Evolutionary conservation across 2,888 invertebrate genomes (phyloP), one percentile per base, ranked within the genome.

Genomic region (Neoaliturus tenellus): DNA sequence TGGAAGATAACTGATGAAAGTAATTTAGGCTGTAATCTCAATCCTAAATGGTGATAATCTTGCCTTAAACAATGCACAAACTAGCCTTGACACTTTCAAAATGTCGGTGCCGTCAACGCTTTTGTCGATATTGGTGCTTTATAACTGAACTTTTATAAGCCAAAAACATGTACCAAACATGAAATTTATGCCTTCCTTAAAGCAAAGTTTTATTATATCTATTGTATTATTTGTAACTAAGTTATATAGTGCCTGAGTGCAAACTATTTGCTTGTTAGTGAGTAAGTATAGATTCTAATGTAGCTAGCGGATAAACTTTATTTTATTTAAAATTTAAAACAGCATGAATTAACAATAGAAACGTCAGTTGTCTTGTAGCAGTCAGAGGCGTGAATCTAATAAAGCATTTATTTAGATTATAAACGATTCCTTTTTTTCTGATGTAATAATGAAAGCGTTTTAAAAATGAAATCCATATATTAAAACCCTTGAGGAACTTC

Each of bases 91-190:
- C 23, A 14, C 5, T 12, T 5, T 10, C 23, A 6, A 51, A 2
- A 20, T 31, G 62, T 28, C 14, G 62, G 62, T 62, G 62, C 62
- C 31, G 14, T 55, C 25, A 14, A 62, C 14, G 62, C 62, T 62
- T 55, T 23, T 62, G 31, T 62, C 51, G 2, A 62, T 62, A 62
- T 62, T 28, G 62, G 62, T 62, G 62, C 62, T 62, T 62, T 62
- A 31, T 28, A 62, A 55, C 48, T 20, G 10, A 44, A 44, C 44
- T 55, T 31, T 62, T 28, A 62, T 31, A 28, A 62, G 62, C 62
- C 39, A 69, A 69, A 69, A 67, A 35, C 39, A 69, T 69, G 69
- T 69, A 69, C 39, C 39, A 69, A 69, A 35, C 33, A 33, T 69
- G 39, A 39, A 69, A 69, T 39, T 35, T 6, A 69, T 39, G 35